phyloP scores from a whole-genome alignment of 2,797 vertebrate genomes.

The Psittacula derbiana region DNA sequence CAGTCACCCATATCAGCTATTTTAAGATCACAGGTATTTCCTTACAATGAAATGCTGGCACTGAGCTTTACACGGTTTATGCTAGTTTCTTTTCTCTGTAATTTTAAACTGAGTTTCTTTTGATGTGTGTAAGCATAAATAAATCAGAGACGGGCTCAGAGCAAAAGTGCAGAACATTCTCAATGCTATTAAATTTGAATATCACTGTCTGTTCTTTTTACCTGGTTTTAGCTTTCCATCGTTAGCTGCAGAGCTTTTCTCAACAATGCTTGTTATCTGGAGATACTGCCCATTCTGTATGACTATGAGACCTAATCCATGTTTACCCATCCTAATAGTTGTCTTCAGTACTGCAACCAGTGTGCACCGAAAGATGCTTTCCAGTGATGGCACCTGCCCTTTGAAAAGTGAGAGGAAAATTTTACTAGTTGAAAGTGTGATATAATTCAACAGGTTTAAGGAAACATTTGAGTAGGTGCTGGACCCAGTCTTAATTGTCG shows the following conservation, averaged over 20 bases:
- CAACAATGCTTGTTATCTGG: constrained; percentile 54
- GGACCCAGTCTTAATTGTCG: not conserved
- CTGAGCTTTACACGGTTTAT: constrained; percentile 6
- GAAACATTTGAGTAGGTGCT: not conserved
- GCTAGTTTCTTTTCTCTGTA: constrained; percentile 27
- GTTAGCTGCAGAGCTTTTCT: constrained; percentile 51
- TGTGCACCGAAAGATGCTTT: not conserved
- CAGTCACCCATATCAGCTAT: not conserved
- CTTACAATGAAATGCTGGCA: not conserved
- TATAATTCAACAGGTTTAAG: not conserved
- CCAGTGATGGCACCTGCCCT: not conserved
- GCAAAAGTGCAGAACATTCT: not conserved
- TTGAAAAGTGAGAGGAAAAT: constrained; percentile 12
- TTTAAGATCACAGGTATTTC: constrained; percentile 47
- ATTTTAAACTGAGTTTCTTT: constrained; percentile 31
- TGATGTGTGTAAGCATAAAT: constrained; percentile 38
- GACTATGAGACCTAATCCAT: constrained; percentile 59
- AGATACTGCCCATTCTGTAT: constrained; percentile 59
- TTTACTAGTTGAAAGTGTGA: not conserved
- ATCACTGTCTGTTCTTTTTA: constrained; percentile 9
- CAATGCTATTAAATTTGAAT: not conserved
- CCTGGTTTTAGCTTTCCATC: constrained; percentile 65
- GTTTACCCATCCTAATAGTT: constrained; percentile 25
- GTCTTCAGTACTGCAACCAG: constrained; percentile 38
- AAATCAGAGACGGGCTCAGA: constrained; percentile 9